Evolutionary conservation across 2,113 vertebrate genomes (phyloP).

Genomic region (Sorex fumeus): DNA sequence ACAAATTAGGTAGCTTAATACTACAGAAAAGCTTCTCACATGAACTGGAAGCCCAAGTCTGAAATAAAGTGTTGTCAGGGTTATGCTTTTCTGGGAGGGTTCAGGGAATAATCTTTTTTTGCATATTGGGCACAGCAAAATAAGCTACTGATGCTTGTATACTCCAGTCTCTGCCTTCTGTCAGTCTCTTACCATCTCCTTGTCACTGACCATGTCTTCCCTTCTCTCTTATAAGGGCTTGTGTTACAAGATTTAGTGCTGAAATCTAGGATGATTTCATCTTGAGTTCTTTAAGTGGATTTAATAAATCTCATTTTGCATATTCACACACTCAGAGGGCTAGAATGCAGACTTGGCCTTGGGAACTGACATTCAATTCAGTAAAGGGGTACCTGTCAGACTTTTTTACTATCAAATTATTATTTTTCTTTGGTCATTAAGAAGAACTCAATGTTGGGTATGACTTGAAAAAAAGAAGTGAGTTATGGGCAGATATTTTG

Average conservation of each 20-base stretch:
- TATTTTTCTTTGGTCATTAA: conserved; percentile 35
- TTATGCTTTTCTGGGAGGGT: too few relatives aligned
- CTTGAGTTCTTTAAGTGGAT: neutral
- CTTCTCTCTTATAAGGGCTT: too few relatives aligned
- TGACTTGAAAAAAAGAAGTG: too few relatives aligned
- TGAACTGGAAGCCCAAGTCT: too few relatives aligned
- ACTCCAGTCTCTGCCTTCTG: too few relatives aligned
- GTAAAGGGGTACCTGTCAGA: neutral
- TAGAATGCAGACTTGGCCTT: neutral
- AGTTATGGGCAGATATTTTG: neutral
- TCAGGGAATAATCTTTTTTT: too few relatives aligned
- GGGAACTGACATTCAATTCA: neutral
- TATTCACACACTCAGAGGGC: neutral
- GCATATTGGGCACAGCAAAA: too few relatives aligned
- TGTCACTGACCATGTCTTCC: too few relatives aligned
- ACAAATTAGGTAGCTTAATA: neutral
- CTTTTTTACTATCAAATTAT: conserved; percentile 14
- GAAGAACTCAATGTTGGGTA: neutral
- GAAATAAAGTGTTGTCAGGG: too few relatives aligned
- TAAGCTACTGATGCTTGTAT: too few relatives aligned
- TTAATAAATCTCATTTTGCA: neutral
- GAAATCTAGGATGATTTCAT: neutral
- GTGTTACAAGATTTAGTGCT: neutral
- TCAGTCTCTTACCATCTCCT: too few relatives aligned
- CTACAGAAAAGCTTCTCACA: neutral